Base-by-base conservation (phyloP, 2,888 invertebrate genomes). In the Pedicia rivosa region DNA sequence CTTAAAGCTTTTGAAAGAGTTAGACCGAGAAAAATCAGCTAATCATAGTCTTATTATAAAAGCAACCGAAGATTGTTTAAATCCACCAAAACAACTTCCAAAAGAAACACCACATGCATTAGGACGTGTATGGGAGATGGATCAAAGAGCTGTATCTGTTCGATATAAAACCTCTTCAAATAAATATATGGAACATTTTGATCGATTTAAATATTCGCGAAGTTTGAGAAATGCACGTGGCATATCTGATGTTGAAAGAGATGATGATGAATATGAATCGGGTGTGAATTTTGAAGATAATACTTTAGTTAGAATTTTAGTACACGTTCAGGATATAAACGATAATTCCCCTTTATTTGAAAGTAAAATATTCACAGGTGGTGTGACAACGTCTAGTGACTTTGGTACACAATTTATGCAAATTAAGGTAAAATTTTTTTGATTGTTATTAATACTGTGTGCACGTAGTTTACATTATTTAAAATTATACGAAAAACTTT, bases 381-480 rank as follows among this genome's bases (percentile, higher is more conserved):
- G 94, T 2, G 83, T 95, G 2, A 90, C 92, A 10, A 91, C 92
- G 0, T 87, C 83, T 44, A 86, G 88, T 0, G 82, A 87, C 55
- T 92, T 91, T 56, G 92, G 90, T 1, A 76, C 80, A 1, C 76
- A 78, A 49, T 83, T 90, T 51, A 83, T 90, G 81, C 68, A 74
- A 44, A 68, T 90, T 0, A 78, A 81, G 66, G 86, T 79, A 59
- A 54, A 43, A 41, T n/a, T 22, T 20, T 14, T 19, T 17, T 9
- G 6, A 19, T 20, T 14, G n/a, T 12, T 2, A 7, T 12, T 2
- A 30, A 2, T 2, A 15, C 10, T 10, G 7, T 15, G 9, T 30
- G 9, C 8, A 13, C 6, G 6, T 8, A 31, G 8, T 31, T 14
- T 14, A 8, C 8, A 14, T 5, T 15, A 20, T 13, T 32, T n/a